A percentile compares a stretch with the other conserved stretches of the same genome.
Conservation (phyloP, 1,140 invertebrate species). For the Magallana ariakensis region DNA sequence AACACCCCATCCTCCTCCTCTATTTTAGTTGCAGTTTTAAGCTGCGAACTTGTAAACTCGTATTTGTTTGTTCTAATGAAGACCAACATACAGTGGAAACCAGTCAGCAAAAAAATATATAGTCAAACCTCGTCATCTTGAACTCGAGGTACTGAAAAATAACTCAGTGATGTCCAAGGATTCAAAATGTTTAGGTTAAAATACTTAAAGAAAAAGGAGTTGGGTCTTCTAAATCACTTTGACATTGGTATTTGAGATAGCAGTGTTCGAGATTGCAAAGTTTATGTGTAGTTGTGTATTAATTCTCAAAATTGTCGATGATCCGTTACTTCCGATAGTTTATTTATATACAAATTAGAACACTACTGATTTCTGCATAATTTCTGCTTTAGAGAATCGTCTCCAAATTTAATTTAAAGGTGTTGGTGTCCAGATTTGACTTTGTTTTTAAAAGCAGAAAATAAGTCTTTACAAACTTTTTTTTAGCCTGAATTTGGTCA, state of each 20-base stretch:
- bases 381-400: background rate
- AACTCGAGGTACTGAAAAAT: too few species aligned
- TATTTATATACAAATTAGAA: background rate
- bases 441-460: background rate
- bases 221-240: too few species aligned
- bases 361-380: background rate
- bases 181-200: too few species aligned
- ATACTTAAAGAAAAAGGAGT: too few species aligned
- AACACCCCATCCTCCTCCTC: too few species aligned
- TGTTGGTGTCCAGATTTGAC: too few species aligned
- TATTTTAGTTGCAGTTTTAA: background rate
- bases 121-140: too few species aligned
- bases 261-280: too few species aligned
- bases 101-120: background rate
- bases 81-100: background rate
- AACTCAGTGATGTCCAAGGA: too few species aligned
- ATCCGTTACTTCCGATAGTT: background rate
- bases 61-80: background rate
- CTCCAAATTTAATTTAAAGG: background rate
- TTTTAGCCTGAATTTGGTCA: slow-evolving; percentile 47
- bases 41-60: background rate
- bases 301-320: slow-evolving; percentile 1
- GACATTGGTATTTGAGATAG: too few species aligned
- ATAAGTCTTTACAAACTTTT: background rate
- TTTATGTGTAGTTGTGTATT: background rate